A percentile compares a stretch with the other conserved stretches of the same genome.
phyloP scores from a whole-genome alignment of 2,113 vertebrate genomes.

The Pterocles orientalis region DNA sequence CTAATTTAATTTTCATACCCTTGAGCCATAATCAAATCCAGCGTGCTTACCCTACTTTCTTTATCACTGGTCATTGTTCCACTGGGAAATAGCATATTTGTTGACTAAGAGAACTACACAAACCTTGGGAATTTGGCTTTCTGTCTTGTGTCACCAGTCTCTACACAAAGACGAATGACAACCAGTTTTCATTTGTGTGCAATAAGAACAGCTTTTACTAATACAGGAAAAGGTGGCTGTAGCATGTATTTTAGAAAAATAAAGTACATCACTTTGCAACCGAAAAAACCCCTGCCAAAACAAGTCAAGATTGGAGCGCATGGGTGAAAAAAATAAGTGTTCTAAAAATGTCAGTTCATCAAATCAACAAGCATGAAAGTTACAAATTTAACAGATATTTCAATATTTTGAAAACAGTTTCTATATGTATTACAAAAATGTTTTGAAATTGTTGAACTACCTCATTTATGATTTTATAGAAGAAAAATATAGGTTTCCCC shows the following conservation, averaged over 20 bases:
- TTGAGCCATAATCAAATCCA: neutral
- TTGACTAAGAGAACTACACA: neutral
- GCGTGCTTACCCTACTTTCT: neutral
- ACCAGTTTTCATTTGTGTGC: neutral
- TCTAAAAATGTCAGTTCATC: neutral
- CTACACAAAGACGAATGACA: neutral
- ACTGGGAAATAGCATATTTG: neutral
- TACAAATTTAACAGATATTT: neutral
- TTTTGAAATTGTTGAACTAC: neutral
- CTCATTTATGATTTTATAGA: neutral
- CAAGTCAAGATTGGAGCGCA: neutral
- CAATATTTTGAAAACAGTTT: neutral
- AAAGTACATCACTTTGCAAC: neutral
- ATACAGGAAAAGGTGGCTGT: accelerated
- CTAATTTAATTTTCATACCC: neutral
- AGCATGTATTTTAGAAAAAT: neutral
- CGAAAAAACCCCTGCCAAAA: neutral
- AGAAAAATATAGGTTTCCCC: neutral
- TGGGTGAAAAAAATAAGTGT: neutral
- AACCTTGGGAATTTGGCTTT: neutral
- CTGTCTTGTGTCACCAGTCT: neutral
- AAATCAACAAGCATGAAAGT: neutral
- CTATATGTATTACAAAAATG: neutral
- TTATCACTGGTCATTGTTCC: neutral
- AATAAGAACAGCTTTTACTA: neutral